These are phyloP conservation scores for Idaea dimidiata DNA, from an alignment of 2,888 invertebrate genomes.

Conservation along the genomic window DNA sequence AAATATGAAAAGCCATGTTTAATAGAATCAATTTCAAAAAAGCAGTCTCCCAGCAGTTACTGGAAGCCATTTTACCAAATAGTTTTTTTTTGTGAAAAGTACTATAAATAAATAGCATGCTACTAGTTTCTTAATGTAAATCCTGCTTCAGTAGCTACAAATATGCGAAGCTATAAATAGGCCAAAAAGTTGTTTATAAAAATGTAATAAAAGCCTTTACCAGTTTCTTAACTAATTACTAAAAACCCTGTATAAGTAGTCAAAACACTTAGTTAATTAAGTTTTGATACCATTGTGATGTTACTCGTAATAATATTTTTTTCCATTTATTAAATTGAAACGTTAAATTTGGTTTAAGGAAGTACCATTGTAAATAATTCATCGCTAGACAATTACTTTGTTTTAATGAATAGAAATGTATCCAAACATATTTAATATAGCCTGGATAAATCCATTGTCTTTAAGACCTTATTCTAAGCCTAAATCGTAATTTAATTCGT, in stretches of 20 bases:
- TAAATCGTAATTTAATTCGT: slow-evolving; percentile 38
- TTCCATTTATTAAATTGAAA: background rate
- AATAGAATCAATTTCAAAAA: no score
- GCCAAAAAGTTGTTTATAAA: no score
- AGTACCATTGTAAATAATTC: slow-evolving; percentile 1
- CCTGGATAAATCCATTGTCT: slow-evolving; percentile 26
- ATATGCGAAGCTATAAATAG: no score
- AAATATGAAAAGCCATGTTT: no score
- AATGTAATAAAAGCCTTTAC: no score
- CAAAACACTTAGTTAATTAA: background rate
- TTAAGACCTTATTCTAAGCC: slow-evolving; percentile 27
- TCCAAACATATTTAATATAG: slow-evolving; percentile 17
- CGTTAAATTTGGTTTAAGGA: background rate
- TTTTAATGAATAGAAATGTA: slow-evolving; percentile 16
- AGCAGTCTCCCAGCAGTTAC: no score
- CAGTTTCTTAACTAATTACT: no score
- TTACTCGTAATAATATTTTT: background rate
- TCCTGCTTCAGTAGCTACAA: no score
- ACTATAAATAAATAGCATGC: no score
- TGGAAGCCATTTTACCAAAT: no score
- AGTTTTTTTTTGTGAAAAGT: no score
- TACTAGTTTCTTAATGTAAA: no score
- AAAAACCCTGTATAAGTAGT: background rate
- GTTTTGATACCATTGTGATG: background rate
- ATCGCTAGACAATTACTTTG: slow-evolving; percentile 5